Evolutionary conservation across 2,888 invertebrate species (phyloP), one percentile per base, ranked within the genome.

Genomic region (Drosophila buzzatii): DNA sequence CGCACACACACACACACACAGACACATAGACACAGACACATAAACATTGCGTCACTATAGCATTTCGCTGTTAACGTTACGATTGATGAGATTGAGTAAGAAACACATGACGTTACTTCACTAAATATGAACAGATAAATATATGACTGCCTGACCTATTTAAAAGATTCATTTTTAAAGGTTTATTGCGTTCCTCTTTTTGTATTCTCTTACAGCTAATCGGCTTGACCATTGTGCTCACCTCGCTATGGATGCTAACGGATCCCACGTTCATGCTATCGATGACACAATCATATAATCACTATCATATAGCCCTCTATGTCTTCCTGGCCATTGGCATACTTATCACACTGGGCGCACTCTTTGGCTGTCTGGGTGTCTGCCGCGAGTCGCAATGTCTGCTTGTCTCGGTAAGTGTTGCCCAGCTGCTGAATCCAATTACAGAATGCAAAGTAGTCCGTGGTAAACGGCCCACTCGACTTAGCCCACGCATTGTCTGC

Each of bases 291-390:
- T 89, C 92, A 37, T 90, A 91, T 64, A 89, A 91, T 70, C 92
- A 92, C 49, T 92, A 92, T 70, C 94, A 95, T 90, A 95, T 95
- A 52, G 96, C 96, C 16, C 94, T 96, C 23, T 96, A 96, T 89
- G 94, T 97, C 61, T 94, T 97, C 71, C 94, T 97, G 70, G 95
- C 94, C 33, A 95, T 96, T 64, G 97, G 97, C 8, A 93, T 95
- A 44, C 93, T 97, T 58, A 95, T 97, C 92, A 94, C 96, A 70
- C 92, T 97, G 47, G 95, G 97, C 33, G 96, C 97, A 18, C 96
- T 97, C 92, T 94, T 97, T 52, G 98, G 97, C 63, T 97, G 97
- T 91, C 96, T 96, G 90, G 97, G 97, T 41, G 96, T 97, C 9
- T 95, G 96, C 73, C 95, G 95, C 82, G 96, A 96, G 92, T 97